phyloP scores from a whole-genome alignment of 30 jellyfish, hydroid and myxozoan species.

The Catostylus mosaicus region DNA sequence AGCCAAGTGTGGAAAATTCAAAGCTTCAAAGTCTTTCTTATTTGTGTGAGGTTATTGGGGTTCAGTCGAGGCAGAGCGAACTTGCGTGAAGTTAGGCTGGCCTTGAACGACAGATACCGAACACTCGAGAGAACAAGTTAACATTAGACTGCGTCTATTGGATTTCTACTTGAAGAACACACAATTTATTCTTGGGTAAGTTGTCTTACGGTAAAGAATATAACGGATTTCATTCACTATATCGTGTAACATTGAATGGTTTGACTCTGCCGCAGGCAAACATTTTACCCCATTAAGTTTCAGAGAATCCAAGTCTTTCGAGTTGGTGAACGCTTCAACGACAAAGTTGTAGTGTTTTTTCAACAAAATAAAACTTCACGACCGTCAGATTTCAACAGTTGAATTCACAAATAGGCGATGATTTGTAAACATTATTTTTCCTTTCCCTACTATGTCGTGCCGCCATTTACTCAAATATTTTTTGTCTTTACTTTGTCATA shows the following conservation, averaged over 20 bases:
- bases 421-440: constrained; percentile 22
- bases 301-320: background rate
- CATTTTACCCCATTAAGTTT: background rate
- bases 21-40: constrained; percentile 48
- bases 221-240: background rate
- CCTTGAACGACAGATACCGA: constrained; percentile 60
- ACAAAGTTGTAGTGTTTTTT: too few species aligned
- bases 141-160: constrained; percentile 4
- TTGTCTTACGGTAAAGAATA: background rate
- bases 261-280: constrained; percentile 41
- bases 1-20: constrained; percentile 83
- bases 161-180: background rate
- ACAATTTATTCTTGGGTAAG: constrained; percentile 11
- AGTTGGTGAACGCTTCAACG: too few species aligned
- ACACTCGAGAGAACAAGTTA: background rate
- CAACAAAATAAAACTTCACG: too few species aligned
- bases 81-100: constrained; percentile 64
- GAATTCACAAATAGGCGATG: background rate
- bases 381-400: constrained; percentile 4
- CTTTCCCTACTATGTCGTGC: background rate
- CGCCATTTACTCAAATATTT: too few species aligned
- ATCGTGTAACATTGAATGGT: background rate
- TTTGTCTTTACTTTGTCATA: too few species aligned
- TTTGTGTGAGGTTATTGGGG: constrained; percentile 61
- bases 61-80: constrained; percentile 83